phyloP scores from a whole-genome alignment of 1,140 invertebrate genomes.

The Drosophila trapezifrons region DNA sequence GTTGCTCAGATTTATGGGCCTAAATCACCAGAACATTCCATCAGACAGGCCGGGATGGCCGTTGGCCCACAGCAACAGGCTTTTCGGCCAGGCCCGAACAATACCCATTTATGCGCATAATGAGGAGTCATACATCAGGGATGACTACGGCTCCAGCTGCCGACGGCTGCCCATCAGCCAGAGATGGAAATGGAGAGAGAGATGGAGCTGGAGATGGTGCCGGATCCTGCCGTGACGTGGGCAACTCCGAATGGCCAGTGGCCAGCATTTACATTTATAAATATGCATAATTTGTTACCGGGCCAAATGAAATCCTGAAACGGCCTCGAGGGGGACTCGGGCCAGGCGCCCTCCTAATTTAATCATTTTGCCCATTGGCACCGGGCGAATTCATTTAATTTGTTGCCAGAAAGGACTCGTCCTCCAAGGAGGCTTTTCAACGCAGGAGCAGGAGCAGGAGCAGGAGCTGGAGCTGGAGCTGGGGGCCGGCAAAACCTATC shows the following conservation, averaged over 20 bases:
- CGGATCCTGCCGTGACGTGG: not conserved
- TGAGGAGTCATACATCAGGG: constrained; percentile 66
- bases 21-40: constrained; percentile 60
- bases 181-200: not conserved
- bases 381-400: constrained; percentile 55
- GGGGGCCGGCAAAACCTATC: constrained; percentile 44
- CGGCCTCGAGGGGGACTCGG: constrained; percentile 32
- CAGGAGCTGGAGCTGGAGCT: constrained; percentile 23
- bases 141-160: constrained; percentile 34
- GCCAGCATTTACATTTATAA: constrained; percentile 71
- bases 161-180: constrained; percentile 44
- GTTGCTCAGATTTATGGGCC: constrained; percentile 59
- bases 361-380: constrained; percentile 69
- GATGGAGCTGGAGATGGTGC: not conserved
- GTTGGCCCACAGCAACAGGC: constrained; percentile 57
- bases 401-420: constrained; percentile 22
- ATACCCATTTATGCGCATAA: constrained; percentile 73
- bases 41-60: constrained; percentile 26
- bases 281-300: constrained; percentile 68
- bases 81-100: constrained; percentile 39
- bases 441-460: constrained; percentile 10
- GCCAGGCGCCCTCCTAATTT: constrained; percentile 60
- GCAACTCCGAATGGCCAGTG: constrained; percentile 30
- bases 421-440: not conserved
- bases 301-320: constrained; percentile 58